Conservation (phyloP, 64 coral and sea anemone species). For the Actinia tenebrosa region DNA sequence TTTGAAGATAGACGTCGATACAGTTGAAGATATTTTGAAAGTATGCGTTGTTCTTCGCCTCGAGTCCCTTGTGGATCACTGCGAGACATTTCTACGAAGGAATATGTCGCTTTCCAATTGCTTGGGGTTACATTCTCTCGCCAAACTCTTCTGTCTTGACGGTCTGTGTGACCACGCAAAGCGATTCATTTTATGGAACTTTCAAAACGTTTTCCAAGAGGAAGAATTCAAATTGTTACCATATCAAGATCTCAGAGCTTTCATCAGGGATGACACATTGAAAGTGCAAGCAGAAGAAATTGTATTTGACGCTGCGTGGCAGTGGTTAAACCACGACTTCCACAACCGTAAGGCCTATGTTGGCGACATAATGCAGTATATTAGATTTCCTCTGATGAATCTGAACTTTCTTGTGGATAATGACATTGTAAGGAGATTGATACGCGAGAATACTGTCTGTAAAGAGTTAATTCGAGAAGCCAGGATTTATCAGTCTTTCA, state of each 20-base stretch:
- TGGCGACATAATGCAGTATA: constrained; percentile 87
- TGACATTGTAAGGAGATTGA: constrained; percentile 51
- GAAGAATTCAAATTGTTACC: constrained; percentile 87
- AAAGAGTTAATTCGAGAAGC: constrained; percentile 88
- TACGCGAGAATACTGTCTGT: constrained; percentile 67
- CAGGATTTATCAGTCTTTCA: constrained; percentile 70
- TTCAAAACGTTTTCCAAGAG: constrained; percentile 87
- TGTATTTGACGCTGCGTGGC: constrained; percentile 89
- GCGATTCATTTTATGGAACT: constrained; percentile 88
- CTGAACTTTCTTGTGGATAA: constrained; percentile 67
- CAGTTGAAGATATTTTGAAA: constrained; percentile 81
- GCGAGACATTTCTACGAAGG: constrained; percentile 88
- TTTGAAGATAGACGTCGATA: constrained; percentile 72
- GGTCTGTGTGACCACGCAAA: constrained; percentile 76
- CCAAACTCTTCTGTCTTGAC: constrained; percentile 72
- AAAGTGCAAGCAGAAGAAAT: constrained; percentile 95
- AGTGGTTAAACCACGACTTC: constrained; percentile 86
- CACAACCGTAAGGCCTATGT: constrained; percentile 53
- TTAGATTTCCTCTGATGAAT: constrained; percentile 94
- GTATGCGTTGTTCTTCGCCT: constrained; percentile 79
- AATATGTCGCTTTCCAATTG: constrained; percentile 93
- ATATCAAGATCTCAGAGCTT: constrained; percentile 56
- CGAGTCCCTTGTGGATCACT: constrained; percentile 77
- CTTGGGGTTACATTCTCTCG: constrained; percentile 82
- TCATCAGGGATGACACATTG: constrained; percentile 81